Percentiles rank a stretch among this genome's conserved stretches.
Evolutionary conservation across 2,113 vertebrate genomes (phyloP).

Genomic region (Mugil cephalus): DNA sequence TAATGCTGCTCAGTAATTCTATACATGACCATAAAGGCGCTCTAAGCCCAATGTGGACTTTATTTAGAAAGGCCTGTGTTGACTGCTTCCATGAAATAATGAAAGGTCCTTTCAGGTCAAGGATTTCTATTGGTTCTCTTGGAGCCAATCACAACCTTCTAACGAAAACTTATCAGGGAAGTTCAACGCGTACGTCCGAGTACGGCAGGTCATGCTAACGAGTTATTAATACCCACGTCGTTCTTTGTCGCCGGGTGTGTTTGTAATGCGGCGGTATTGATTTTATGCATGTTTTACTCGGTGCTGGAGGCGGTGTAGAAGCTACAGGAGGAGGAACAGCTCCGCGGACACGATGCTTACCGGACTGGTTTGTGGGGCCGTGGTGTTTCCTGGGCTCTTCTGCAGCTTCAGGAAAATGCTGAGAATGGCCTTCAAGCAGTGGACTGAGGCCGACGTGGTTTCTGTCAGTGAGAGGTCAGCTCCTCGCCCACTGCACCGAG

Average conservation of each 20-base stretch:
- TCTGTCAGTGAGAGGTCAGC: conserved; percentile 73
- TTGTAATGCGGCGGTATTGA: background rate
- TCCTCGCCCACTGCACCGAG: background rate
- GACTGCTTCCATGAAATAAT: no score
- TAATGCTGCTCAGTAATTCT: no score
- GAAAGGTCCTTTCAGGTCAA: background rate
- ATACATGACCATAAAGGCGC: no score
- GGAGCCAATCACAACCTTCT: conserved; percentile 12
- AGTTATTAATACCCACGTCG: background rate
- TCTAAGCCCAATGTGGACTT: no score
- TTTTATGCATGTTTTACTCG: accelerated
- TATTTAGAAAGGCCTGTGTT: no score
- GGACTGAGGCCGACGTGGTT: conserved; percentile 71
- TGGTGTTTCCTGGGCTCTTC: conserved; percentile 73
- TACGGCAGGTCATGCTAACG: background rate
- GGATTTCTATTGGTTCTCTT: conserved; percentile 10
- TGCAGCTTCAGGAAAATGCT: conserved; percentile 43
- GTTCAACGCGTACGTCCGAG: background rate
- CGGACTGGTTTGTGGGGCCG: conserved; percentile 43
- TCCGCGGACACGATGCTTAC: background rate
- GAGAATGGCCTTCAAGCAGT: conserved; percentile 17
- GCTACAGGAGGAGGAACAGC: background rate
- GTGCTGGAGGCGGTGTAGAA: background rate
- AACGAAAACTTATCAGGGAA: conserved; percentile 7
- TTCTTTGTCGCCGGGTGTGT: background rate